Conservation (phyloP, 2,797 vertebrate genomes). For the Peromyscus nudipes region DNA sequence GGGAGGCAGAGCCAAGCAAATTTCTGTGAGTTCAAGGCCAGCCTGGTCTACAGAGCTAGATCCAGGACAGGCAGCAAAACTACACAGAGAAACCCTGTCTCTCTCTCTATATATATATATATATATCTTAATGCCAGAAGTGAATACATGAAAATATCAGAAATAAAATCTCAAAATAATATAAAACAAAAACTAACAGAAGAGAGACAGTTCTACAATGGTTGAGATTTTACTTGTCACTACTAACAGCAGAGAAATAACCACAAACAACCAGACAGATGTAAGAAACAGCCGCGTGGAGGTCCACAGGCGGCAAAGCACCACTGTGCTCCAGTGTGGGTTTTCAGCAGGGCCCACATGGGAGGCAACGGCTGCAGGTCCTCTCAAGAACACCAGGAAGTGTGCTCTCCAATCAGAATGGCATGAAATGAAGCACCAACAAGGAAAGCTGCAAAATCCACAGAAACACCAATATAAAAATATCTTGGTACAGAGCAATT, state of each 20-base stretch:
- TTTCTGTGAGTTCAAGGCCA: too few relatives aligned
- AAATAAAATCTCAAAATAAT: background rate
- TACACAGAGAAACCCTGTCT: too few relatives aligned
- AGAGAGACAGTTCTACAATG: background rate
- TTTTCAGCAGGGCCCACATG: too few relatives aligned
- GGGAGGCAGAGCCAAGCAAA: too few relatives aligned
- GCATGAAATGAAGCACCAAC: background rate
- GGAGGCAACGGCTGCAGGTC: rapidly evolving
- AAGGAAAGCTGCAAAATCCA: background rate
- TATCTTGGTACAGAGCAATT: background rate
- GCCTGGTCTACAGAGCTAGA: too few relatives aligned
- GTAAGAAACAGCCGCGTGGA: background rate
- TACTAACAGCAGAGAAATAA: background rate
- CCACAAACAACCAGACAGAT: background rate
- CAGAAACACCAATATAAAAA: background rate
- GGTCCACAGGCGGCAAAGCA: background rate
- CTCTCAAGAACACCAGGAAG: background rate
- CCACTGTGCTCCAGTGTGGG: too few relatives aligned
- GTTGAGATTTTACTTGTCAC: background rate
- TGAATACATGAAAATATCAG: background rate
- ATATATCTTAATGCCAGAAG: background rate
- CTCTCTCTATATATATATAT: background rate
- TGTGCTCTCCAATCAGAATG: background rate
- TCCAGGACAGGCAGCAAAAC: too few relatives aligned
- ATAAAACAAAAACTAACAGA: background rate